phyloP scores from a whole-genome alignment of 2,888 invertebrate species.

The Limnephilus auricula region DNA sequence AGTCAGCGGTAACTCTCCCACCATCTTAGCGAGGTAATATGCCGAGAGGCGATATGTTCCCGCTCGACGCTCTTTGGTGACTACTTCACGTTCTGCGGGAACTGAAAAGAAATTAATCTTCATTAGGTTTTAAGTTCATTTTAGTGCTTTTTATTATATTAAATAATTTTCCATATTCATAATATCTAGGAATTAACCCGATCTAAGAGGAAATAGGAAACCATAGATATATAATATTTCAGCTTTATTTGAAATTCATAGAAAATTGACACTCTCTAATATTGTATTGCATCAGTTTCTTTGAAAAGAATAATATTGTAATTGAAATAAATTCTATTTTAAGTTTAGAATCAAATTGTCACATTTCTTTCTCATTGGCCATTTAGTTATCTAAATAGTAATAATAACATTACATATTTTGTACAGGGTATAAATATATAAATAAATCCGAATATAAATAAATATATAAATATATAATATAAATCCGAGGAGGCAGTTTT shows the following conservation, averaged over 20 bases:
- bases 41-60: conserved; percentile 88
- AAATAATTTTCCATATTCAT: background rate
- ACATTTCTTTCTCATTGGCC: background rate
- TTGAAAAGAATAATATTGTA: background rate
- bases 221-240: background rate
- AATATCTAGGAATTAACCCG: background rate
- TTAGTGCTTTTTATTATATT: background rate
- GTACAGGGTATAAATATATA: too few relatives aligned
- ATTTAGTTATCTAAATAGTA: background rate
- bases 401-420: too few relatives aligned
- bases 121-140: background rate
- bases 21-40: conserved; percentile 89
- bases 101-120: conserved; percentile 73
- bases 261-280: background rate
- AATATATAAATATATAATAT: too few relatives aligned
- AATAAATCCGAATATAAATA: too few relatives aligned
- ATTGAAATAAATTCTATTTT: background rate
- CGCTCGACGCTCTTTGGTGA: conserved; percentile 87
- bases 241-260: background rate
- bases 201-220: background rate
- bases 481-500: too few relatives aligned
- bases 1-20: conserved; percentile 86
- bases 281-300: background rate
- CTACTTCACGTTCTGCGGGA: conserved; percentile 87
- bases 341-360: background rate